These are phyloP conservation scores for Pterocles orientalis DNA, from an alignment of 2,113 vertebrate genomes.

Conservation along the genomic window DNA sequence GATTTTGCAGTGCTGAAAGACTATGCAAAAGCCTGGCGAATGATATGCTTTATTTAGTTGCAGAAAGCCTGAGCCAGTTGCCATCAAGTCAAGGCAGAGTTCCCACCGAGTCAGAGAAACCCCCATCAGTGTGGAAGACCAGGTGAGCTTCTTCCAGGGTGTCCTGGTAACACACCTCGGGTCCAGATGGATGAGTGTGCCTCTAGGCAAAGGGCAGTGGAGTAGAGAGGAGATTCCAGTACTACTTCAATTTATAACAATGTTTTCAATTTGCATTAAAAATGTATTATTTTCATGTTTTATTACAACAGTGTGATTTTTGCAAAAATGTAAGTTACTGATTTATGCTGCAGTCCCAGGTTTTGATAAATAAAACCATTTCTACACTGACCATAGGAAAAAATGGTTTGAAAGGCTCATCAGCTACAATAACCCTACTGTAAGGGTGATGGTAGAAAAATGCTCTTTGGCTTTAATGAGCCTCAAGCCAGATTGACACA, in stretches of 20 bases:
- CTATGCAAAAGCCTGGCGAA: background rate
- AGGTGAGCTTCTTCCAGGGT: background rate
- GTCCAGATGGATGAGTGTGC: background rate
- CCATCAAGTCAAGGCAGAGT: conserved; percentile 11
- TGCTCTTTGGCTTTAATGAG: background rate
- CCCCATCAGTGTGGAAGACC: background rate
- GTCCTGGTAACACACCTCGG: background rate
- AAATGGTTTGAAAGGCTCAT: background rate
- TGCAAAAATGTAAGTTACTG: background rate
- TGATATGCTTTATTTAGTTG: background rate
- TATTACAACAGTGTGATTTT: background rate
- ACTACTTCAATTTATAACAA: background rate
- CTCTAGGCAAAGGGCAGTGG: background rate
- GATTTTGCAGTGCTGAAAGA: background rate
- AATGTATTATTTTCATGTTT: background rate
- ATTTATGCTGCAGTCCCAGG: background rate
- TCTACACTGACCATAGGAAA: background rate
- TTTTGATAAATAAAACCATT: background rate
- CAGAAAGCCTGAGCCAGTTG: conserved; percentile 3
- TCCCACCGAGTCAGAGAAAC: conserved; percentile 3
- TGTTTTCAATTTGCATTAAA: background rate
- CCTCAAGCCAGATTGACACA: background rate
- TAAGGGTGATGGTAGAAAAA: background rate
- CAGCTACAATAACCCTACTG: background rate
- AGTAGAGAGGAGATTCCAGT: background rate